These are phyloP conservation scores for Pagrus major DNA, from an alignment of 2,113 vertebrate species.

Conservation along the genomic window DNA sequence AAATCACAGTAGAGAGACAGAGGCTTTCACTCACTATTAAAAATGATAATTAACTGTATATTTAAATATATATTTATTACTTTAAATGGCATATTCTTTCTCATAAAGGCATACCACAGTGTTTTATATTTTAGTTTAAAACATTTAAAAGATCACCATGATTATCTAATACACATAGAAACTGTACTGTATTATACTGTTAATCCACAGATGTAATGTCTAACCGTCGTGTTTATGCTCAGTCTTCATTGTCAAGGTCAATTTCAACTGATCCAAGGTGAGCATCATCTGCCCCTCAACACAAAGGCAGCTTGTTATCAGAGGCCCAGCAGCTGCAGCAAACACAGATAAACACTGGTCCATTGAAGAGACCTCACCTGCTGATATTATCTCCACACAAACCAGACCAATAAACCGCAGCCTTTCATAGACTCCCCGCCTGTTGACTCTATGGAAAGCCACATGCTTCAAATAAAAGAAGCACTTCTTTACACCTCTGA, in stretches of 20 bases:
- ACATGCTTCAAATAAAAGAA: conserved; percentile 63
- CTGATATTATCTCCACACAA: conserved; percentile 83
- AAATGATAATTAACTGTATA: background rate
- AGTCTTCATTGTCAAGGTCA: conserved; percentile 52
- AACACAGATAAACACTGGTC: conserved; percentile 76
- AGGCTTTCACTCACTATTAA: background rate
- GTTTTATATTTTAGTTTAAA: background rate
- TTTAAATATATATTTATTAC: background rate
- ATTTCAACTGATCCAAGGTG: conserved; percentile 62
- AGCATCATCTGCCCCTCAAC: conserved; percentile 46
- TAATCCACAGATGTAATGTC: background rate
- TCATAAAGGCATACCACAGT: background rate
- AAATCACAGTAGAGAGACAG: background rate
- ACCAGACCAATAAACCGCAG: conserved; percentile 76
- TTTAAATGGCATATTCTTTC: background rate
- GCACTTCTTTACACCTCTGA: conserved; percentile 61
- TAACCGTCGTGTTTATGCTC: conserved; percentile 31
- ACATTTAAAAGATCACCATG: background rate
- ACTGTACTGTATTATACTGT: background rate
- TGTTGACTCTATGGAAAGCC: conserved; percentile 74
- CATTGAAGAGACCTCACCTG: conserved; percentile 83
- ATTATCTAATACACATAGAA: background rate
- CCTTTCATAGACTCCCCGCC: conserved; percentile 73
- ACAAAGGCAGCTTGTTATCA: conserved; percentile 74
- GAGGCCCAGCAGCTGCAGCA: conserved; percentile 81